Percentiles rank a stretch among this genome's conserved stretches.
These are phyloP conservation scores for Pemphigus obesinymphae DNA, from an alignment of 1,140 invertebrate species.

Conservation along the genomic window DNA sequence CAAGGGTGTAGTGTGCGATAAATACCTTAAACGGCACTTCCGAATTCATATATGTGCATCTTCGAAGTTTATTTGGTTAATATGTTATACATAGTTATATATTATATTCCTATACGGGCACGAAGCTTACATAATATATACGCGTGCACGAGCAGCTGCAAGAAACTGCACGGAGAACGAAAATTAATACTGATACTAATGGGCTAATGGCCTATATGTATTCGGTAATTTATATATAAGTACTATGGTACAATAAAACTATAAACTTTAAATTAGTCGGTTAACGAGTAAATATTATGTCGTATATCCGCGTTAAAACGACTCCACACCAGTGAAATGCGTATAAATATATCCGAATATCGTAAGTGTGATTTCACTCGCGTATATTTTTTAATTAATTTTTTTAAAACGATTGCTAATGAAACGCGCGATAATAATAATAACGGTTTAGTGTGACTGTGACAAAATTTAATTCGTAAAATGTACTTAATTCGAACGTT, in stretches of 20 bases:
- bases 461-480: neutral
- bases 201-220: neutral
- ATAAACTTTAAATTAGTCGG: conserved; percentile 20
- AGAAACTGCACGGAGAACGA: neutral
- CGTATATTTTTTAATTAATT: neutral
- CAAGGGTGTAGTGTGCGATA: neutral
- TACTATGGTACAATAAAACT: conserved; percentile 5
- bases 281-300: conserved; percentile 4
- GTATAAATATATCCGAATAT: no score
- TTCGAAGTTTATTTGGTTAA: conserved; percentile 1
- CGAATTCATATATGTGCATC: neutral
- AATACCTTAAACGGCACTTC: conserved; percentile 2
- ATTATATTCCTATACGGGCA: neutral
- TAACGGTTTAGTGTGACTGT: neutral
- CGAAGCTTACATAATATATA: neutral
- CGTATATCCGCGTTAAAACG: neutral
- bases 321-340: neutral
- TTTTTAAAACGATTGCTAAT: neutral
- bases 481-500: no score
- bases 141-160: neutral
- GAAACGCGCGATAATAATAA: neutral
- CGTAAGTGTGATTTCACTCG: no score
- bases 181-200: conserved; percentile 21
- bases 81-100: neutral
- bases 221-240: neutral